These are phyloP conservation scores for Leptopilina clavipes DNA, from an alignment of 1,140 invertebrate genomes.

Conservation along the genomic window DNA sequence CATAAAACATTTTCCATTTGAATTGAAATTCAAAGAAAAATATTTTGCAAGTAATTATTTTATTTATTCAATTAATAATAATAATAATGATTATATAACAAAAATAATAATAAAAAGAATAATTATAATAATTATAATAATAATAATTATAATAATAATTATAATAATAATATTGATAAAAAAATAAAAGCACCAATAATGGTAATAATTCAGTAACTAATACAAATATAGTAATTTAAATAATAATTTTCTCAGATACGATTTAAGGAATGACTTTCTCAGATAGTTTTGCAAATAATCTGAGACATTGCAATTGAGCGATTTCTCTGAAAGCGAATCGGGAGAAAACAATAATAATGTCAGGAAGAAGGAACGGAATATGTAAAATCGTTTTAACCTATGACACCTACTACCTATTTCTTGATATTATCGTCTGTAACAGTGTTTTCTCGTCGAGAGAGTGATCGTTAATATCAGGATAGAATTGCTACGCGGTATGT, in stretches of 20 bases:
- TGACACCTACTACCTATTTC: constrained; percentile 15
- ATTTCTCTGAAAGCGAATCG: neutral
- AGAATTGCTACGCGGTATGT: neutral
- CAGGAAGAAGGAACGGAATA: neutral
- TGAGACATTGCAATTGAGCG: neutral
- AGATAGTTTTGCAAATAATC: neutral
- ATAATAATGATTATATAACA: neutral
- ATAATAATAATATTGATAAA: too few relatives aligned
- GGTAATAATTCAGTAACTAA: too few relatives aligned
- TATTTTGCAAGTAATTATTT: too few relatives aligned
- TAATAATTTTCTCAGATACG: too few relatives aligned
- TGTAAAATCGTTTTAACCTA: constrained; percentile 30
- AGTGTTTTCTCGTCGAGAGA: constrained; percentile 20
- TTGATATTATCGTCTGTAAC: constrained; percentile 26
- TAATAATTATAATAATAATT: too few relatives aligned
- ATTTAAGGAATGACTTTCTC: neutral
- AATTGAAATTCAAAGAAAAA: too few relatives aligned
- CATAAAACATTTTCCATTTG: too few relatives aligned
- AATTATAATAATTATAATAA: too few relatives aligned
- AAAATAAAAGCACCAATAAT: too few relatives aligned
- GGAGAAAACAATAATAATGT: constrained; percentile 22
- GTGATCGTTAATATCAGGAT: constrained; percentile 15
- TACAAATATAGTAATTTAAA: too few relatives aligned
- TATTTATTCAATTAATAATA: too few relatives aligned
- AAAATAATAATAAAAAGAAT: too few relatives aligned